Evolutionary conservation across 1,140 invertebrate species (phyloP).

Genomic region (Eupristina koningsbergeri): DNA sequence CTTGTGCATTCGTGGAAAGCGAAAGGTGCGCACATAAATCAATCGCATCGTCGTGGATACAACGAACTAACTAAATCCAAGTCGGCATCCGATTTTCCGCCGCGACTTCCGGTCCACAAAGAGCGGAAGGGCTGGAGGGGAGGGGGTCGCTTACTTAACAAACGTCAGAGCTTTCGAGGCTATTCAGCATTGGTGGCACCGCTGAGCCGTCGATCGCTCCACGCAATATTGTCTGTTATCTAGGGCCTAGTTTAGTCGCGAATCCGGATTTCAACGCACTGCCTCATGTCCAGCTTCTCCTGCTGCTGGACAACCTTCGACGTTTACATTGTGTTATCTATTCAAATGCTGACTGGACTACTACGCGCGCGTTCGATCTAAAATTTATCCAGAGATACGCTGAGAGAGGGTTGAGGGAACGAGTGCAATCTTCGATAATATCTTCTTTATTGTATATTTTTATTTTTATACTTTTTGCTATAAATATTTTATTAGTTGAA

Average conservation of each 20-base stretch:
- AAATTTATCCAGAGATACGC: constrained; percentile 21
- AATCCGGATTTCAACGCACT: constrained; percentile 59
- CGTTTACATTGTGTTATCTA: constrained; percentile 56
- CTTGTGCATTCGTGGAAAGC: neutral
- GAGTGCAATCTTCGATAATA: neutral
- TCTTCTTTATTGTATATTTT: neutral
- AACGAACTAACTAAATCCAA: neutral
- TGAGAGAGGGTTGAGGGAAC: constrained; percentile 2
- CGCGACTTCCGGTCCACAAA: neutral
- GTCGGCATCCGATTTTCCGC: constrained; percentile 1
- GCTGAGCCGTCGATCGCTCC: neutral
- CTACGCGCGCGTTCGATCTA: constrained; percentile 24
- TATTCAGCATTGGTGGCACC: constrained; percentile 48
- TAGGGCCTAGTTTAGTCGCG: constrained; percentile 53
- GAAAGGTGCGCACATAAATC: neutral
- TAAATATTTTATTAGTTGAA: neutral
- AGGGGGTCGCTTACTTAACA: constrained; percentile 51
- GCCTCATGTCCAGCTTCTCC: constrained; percentile 53
- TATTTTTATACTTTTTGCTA: neutral
- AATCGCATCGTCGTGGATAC: neutral
- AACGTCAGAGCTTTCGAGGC: constrained; percentile 61
- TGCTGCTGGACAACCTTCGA: constrained; percentile 52
- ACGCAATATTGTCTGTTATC: constrained; percentile 61
- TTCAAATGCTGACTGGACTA: constrained; percentile 39
- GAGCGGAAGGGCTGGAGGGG: neutral